phyloP scores from a whole-genome alignment of 2,888 invertebrate species.

The Lasioglossum lativentre region DNA sequence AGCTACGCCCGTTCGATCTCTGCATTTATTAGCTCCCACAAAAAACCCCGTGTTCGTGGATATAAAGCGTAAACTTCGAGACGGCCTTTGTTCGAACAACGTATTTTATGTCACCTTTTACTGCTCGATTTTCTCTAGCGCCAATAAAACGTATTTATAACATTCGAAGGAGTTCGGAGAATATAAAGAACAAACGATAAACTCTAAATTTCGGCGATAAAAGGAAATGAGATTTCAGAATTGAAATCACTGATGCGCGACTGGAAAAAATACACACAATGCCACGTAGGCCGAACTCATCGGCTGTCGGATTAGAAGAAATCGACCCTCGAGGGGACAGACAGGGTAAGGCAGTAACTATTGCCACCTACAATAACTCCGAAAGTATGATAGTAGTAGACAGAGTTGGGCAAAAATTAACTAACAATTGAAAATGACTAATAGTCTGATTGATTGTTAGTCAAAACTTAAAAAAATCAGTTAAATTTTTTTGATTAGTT shows the following conservation, averaged over 20 bases:
- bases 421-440: no score
- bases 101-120: not conserved
- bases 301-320: not conserved
- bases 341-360: no score
- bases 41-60: not conserved
- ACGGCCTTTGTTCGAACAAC: not conserved
- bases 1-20: not conserved
- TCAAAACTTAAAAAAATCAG: no score
- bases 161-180: not conserved
- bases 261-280: not conserved
- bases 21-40: slow-evolving; percentile 2
- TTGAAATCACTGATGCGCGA: not conserved
- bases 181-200: not conserved
- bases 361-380: no score
- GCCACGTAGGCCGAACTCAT: not conserved
- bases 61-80: not conserved
- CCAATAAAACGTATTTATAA: not conserved
- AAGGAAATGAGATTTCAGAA: not conserved
- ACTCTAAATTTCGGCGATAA: not conserved
- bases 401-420: no score
- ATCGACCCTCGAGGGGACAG: not conserved
- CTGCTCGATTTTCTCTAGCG: not conserved
- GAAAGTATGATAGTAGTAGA: no score
- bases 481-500: no score
- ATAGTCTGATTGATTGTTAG: no score